phyloP scores from a whole-genome alignment of 1,140 invertebrate species.

The Caerostris darwini region DNA sequence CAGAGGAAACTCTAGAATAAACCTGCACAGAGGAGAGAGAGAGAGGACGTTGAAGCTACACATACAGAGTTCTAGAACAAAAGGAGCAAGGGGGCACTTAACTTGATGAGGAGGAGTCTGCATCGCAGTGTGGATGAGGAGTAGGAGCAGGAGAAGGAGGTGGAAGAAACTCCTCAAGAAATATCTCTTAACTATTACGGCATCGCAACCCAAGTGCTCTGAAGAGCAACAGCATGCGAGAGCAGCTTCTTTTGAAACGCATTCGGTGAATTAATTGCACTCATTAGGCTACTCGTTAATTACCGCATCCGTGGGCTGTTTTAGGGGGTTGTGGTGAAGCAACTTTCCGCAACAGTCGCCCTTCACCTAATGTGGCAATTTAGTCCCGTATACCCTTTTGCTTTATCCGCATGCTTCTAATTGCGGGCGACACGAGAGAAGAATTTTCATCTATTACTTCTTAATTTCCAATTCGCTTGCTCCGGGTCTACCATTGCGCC shows the following conservation, averaged over 20 bases:
- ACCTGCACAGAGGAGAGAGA: neutral
- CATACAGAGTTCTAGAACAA: conserved; percentile 32
- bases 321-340: neutral
- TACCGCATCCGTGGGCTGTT: conserved; percentile 62
- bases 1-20: neutral
- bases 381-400: neutral
- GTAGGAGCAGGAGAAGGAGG: neutral
- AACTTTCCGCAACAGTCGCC: conserved; percentile 39
- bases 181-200: conserved; percentile 58
- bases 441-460: conserved; percentile 74
- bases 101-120: conserved; percentile 61
- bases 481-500: conserved; percentile 18
- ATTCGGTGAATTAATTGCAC: conserved; percentile 73
- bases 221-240: conserved; percentile 58
- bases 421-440: conserved; percentile 38
- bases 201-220: conserved; percentile 3
- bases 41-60: neutral
- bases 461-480: conserved; percentile 71
- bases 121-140: neutral
- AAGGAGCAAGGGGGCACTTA: conserved; percentile 63
- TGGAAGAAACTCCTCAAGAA: conserved; percentile 21
- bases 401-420: conserved; percentile 42
- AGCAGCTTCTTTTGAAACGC: conserved; percentile 60
- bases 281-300: conserved; percentile 73
- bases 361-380: conserved; percentile 57